A percentile compares a stretch with the other conserved stretches of the same genome.
Evolutionary conservation across 2,888 invertebrate genomes (phyloP).

Genomic region (Rhamnusium bicolor): DNA sequence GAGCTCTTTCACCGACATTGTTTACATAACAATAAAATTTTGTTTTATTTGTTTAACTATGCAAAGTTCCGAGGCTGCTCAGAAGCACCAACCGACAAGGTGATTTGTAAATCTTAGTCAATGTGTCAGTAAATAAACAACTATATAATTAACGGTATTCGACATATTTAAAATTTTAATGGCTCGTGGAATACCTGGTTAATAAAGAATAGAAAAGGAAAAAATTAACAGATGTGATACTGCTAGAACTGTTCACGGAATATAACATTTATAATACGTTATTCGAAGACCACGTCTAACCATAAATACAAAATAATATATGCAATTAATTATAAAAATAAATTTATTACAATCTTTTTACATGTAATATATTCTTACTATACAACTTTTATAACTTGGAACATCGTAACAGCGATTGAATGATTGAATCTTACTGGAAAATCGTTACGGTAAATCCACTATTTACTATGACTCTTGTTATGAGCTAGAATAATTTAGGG

Average conservation of each 20-base stretch:
- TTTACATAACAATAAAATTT: background rate
- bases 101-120: slow-evolving; percentile 7
- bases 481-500: too few species aligned
- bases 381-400: background rate
- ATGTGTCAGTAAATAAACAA: slow-evolving; percentile 21
- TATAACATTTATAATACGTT: background rate
- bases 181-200: background rate
- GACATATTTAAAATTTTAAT: background rate
- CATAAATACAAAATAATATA: background rate
- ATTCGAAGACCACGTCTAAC: background rate
- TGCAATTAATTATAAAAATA: background rate
- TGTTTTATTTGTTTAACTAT: background rate
- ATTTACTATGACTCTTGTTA: background rate
- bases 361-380: background rate
- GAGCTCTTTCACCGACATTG: background rate
- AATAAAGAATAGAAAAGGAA: background rate
- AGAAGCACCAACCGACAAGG: slow-evolving; percentile 1
- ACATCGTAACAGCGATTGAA: background rate
- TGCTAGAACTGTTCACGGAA: background rate
- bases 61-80: background rate
- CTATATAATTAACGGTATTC: slow-evolving; percentile 23
- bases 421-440: too few species aligned
- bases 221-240: background rate
- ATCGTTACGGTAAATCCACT: background rate
- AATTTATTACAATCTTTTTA: background rate